Evolutionary conservation across 2,888 invertebrate genomes (phyloP).

Genomic region (Belgica antarctica): DNA sequence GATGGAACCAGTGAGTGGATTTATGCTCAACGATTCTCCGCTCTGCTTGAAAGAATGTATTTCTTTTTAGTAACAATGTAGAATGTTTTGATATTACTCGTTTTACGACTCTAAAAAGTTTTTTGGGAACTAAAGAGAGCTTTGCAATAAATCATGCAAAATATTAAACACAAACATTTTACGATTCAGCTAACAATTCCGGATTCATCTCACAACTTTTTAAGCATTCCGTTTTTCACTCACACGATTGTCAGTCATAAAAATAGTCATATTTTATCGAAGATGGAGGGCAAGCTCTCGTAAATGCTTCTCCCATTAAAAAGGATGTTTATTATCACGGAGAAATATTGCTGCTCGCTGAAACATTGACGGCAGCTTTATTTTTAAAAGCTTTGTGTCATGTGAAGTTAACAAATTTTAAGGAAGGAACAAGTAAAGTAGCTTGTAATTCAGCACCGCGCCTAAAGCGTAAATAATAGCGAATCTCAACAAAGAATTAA

Average conservation of each 20-base stretch:
- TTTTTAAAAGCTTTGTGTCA: neutral
- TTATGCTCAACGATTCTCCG: slow-evolving; percentile 16
- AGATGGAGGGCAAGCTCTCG: neutral
- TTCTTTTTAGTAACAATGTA: slow-evolving; percentile 18
- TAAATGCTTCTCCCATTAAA: slow-evolving; percentile 13
- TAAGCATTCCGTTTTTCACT: neutral
- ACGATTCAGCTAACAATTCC: slow-evolving; percentile 15
- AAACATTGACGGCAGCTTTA: neutral
- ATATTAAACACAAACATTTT: slow-evolving; percentile 1
- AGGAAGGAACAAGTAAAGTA: too few relatives aligned
- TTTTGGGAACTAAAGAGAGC: neutral
- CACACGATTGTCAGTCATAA: slow-evolving; percentile 8
- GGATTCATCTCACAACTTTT: neutral
- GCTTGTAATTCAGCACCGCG: too few relatives aligned
- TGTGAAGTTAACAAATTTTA: neutral
- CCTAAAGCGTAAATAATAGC: too few relatives aligned
- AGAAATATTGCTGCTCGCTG: slow-evolving; percentile 8
- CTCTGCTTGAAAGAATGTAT: neutral
- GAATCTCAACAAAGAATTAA: too few relatives aligned
- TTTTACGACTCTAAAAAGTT: slow-evolving; percentile 14
- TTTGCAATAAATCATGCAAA: slow-evolving; percentile 27
- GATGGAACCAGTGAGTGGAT: neutral
- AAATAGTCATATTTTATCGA: slow-evolving; percentile 20
- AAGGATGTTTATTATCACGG: slow-evolving; percentile 15
- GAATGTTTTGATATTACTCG: slow-evolving; percentile 15